Percentiles rank a stretch among this genome's conserved stretches.
Evolutionary conservation across 2,888 invertebrate species (phyloP).

Genomic region (Lepidocyrtoides sp.): DNA sequence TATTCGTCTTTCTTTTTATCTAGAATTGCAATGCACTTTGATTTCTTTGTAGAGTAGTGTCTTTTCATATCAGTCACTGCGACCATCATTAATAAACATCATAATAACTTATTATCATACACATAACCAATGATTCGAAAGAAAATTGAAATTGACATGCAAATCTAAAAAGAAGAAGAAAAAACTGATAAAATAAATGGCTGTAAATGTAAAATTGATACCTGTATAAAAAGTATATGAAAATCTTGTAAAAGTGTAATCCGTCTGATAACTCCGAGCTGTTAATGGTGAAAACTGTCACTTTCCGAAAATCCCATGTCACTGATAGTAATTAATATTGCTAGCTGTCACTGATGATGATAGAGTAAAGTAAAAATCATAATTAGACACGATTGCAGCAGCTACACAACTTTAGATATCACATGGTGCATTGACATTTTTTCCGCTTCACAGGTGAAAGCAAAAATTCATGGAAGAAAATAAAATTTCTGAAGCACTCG

Average conservation of each 20-base stretch:
- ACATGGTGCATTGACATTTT: constrained; percentile 11
- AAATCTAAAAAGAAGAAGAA: not conserved
- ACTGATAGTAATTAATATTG: constrained; percentile 16
- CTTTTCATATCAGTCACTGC: constrained; percentile 2
- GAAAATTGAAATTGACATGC: constrained; percentile 29
- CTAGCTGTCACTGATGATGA: not conserved
- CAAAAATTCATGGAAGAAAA: constrained; percentile 34
- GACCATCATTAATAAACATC: constrained; percentile 12
- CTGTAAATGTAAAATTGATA: constrained; percentile 2
- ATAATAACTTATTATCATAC: not conserved
- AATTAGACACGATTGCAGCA: not conserved
- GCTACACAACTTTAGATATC: not conserved
- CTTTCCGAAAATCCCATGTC: constrained; percentile 65
- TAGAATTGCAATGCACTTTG: not conserved
- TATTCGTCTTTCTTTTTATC: not conserved
- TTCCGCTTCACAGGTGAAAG: constrained; percentile 1
- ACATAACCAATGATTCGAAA: constrained; percentile 10
- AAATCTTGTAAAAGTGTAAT: not conserved
- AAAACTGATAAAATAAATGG: constrained; percentile 2
- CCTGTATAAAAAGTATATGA: constrained; percentile 22
- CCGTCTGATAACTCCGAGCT: constrained; percentile 25
- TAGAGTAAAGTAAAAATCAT: not conserved
- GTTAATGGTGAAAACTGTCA: constrained; percentile 54
- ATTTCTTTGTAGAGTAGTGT: not conserved
- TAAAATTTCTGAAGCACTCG: not conserved